Evolutionary conservation across 2,113 vertebrate species (phyloP).

Genomic region (Equus przewalskii): DNA sequence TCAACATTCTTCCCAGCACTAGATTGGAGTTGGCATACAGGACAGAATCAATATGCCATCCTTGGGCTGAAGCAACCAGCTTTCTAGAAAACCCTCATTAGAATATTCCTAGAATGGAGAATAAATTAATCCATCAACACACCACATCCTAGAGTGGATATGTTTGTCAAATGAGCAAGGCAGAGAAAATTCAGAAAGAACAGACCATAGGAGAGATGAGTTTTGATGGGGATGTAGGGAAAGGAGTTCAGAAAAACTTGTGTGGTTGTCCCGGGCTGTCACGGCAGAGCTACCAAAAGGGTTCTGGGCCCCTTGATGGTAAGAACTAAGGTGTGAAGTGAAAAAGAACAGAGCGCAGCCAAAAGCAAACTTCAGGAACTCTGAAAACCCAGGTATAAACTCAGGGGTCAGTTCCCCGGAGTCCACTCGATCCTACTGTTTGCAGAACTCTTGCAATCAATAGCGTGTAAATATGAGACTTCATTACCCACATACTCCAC

Average conservation of each 20-base stretch:
- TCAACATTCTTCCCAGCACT: background rate
- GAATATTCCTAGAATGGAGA: background rate
- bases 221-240: background rate
- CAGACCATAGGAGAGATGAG: background rate
- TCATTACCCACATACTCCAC: background rate
- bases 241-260: background rate
- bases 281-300: background rate
- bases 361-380: constrained; percentile 34
- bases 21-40: background rate
- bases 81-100: background rate
- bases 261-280: background rate
- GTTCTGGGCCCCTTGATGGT: background rate
- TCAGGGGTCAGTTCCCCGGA: background rate
- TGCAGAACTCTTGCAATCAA: constrained; percentile 14
- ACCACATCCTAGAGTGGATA: background rate
- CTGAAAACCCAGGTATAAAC: background rate
- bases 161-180: background rate
- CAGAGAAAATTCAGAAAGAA: background rate
- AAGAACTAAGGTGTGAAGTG: background rate
- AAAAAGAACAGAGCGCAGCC: background rate
- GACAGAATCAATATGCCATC: background rate
- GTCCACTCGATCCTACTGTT: background rate
- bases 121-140: background rate
- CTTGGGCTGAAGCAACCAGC: background rate
- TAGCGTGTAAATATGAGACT: background rate